Percentiles rank a stretch among this genome's conserved stretches.
These are phyloP conservation scores for Toxotes chatareus DNA, from an alignment of 2,113 vertebrate species.

Conservation along the genomic window DNA sequence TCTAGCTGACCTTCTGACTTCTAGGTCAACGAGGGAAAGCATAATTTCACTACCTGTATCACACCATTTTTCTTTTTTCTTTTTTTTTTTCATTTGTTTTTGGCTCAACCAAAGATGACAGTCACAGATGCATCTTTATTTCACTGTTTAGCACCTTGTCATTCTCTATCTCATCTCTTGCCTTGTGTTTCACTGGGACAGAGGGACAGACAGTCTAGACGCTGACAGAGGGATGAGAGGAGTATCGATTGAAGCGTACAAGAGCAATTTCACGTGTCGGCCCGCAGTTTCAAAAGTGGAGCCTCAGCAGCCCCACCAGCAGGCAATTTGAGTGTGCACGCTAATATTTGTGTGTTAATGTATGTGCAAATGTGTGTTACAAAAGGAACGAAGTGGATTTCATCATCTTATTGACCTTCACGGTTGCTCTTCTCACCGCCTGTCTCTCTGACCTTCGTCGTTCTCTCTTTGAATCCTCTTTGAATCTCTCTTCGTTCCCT, in stretches of 20 bases:
- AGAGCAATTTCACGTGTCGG: slow-evolving; percentile 68
- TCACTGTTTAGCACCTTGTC: slow-evolving; percentile 1
- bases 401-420: slow-evolving; percentile 38
- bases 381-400: slow-evolving; percentile 13
- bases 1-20: background rate
- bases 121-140: background rate
- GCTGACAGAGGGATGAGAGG: slow-evolving; percentile 46
- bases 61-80: background rate
- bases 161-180: slow-evolving; percentile 12
- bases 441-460: slow-evolving; percentile 55
- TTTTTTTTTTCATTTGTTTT: background rate
- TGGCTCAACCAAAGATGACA: background rate
- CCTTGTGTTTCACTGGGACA: slow-evolving; percentile 19
- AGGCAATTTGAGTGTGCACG: background rate
- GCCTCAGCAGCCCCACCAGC: slow-evolving; percentile 12
- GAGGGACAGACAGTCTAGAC: slow-evolving; percentile 55
- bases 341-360: slow-evolving; percentile 21
- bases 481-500: slow-evolving; percentile 22
- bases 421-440: slow-evolving; percentile 28
- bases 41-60: background rate
- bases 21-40: background rate
- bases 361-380: slow-evolving; percentile 6
- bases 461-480: slow-evolving; percentile 30
- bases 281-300: slow-evolving; percentile 46
- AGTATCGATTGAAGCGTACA: slow-evolving; percentile 61